Conservation (phyloP, 2,797 vertebrate species). For the Diplodus puntazzo region DNA sequence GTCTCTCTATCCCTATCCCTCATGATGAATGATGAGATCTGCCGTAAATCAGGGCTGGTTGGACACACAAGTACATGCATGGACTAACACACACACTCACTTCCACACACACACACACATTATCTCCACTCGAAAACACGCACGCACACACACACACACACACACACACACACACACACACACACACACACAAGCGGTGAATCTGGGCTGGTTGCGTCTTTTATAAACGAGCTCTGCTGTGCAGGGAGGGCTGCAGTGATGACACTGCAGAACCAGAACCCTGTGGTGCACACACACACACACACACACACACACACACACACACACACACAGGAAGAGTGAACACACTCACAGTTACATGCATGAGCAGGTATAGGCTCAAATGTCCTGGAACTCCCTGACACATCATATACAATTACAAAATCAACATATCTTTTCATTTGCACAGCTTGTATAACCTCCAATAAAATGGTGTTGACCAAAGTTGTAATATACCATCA, state of each 20-base stretch:
- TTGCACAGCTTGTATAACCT: neutral
- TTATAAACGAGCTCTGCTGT: slow-evolving; percentile 78
- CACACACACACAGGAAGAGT: neutral
- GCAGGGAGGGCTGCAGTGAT: slow-evolving; percentile 72
- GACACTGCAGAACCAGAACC: slow-evolving; percentile 70
- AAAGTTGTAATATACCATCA: neutral
- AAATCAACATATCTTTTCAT: neutral
- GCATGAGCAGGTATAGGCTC: neutral
- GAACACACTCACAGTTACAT: slow-evolving; percentile 12
- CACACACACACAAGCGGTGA: slow-evolving; percentile 8
- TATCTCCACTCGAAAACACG: neutral
- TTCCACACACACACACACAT: neutral
- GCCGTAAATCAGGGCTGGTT: slow-evolving; percentile 71
- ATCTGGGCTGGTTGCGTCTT: slow-evolving; percentile 68
- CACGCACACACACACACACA: slow-evolving; percentile 1
- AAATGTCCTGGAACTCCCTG: neutral
- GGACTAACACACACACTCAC: slow-evolving; percentile 2
- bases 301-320: neutral
- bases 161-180: slow-evolving; percentile 7
- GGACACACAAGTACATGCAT: slow-evolving; percentile 42
- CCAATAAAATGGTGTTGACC: neutral
- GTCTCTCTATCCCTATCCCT: slow-evolving; percentile 34
- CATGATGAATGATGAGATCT: slow-evolving; percentile 68
- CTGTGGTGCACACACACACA: neutral
- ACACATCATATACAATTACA: neutral